These are phyloP conservation scores for Porphyrio hochstetteri DNA, from an alignment of 2,113 vertebrate genomes.

Conservation along the genomic window DNA sequence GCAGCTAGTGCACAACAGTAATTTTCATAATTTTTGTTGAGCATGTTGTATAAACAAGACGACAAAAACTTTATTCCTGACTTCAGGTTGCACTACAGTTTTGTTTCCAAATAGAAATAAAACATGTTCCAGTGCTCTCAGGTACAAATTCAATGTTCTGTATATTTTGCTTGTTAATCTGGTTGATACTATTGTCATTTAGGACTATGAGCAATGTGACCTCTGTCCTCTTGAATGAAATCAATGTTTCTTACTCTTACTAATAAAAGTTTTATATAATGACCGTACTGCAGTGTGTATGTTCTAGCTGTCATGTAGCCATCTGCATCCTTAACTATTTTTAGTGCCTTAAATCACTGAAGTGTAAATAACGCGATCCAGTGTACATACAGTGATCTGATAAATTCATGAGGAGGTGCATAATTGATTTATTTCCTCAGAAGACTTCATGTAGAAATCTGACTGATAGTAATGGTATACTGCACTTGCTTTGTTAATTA, in stretches of 20 bases:
- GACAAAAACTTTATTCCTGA: neutral
- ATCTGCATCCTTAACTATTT: neutral
- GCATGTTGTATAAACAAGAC: neutral
- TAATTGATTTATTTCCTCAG: neutral
- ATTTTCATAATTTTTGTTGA: neutral
- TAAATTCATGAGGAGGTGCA: neutral
- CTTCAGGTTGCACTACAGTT: neutral
- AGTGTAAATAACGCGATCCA: neutral
- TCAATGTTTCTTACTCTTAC: neutral
- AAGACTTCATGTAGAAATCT: neutral
- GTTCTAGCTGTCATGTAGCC: neutral
- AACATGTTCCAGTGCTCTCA: constrained; percentile 38
- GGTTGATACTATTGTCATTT: neutral
- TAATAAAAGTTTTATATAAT: constrained; percentile 48
- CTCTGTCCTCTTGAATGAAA: neutral
- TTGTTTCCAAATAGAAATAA: constrained; percentile 16
- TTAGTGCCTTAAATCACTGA: neutral
- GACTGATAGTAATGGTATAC: neutral
- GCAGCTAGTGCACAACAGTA: neutral
- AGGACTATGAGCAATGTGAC: neutral
- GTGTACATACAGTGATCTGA: neutral
- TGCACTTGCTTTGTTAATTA: neutral
- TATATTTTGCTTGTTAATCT: constrained; percentile 28
- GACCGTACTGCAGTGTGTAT: neutral
- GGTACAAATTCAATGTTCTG: neutral